Conservation (phyloP, 2,797 vertebrate genomes). For the Poecile montanus region DNA sequence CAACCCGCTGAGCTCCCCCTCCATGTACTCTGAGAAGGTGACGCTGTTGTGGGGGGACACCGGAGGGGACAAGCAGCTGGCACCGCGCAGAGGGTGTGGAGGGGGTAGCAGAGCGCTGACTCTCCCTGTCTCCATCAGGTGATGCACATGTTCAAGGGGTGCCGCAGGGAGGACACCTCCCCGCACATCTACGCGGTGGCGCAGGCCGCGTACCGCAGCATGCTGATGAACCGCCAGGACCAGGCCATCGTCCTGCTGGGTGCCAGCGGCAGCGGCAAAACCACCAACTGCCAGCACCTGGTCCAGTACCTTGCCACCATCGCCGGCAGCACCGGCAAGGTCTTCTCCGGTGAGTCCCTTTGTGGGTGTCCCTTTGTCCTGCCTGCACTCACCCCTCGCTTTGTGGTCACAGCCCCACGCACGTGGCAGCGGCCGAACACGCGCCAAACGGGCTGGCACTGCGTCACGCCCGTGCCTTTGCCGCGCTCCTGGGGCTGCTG, state of each 20-base stretch:
- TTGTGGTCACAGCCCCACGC: background rate
- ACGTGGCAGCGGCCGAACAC: accelerated
- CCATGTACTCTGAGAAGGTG: conserved; percentile 98
- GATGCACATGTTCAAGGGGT: conserved; percentile 99
- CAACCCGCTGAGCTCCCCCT: conserved; percentile 92
- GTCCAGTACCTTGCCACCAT: conserved; percentile 94
- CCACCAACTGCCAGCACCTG: conserved; percentile 94
- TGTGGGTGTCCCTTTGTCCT: background rate
- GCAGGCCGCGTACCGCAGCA: conserved; percentile 90
- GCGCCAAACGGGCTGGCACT: background rate
- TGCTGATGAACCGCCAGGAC: conserved; percentile 94
- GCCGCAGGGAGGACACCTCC: conserved; percentile 90
- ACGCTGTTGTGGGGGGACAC: background rate
- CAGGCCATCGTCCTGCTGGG: conserved; percentile 93
- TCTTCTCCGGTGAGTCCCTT: conserved; percentile 88
- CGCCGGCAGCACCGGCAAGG: conserved; percentile 89
- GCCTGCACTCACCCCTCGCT: background rate
- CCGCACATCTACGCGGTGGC: conserved; percentile 94
- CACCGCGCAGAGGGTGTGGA: accelerated
- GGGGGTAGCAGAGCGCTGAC: background rate
- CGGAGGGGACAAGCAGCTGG: background rate
- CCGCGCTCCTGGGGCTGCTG: accelerated
- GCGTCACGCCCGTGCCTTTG: background rate
- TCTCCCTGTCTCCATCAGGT: conserved; percentile 75
- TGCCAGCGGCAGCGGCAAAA: conserved; percentile 92